phyloP scores from a whole-genome alignment of 2,797 vertebrate species.

The Trematomus bernacchii region DNA sequence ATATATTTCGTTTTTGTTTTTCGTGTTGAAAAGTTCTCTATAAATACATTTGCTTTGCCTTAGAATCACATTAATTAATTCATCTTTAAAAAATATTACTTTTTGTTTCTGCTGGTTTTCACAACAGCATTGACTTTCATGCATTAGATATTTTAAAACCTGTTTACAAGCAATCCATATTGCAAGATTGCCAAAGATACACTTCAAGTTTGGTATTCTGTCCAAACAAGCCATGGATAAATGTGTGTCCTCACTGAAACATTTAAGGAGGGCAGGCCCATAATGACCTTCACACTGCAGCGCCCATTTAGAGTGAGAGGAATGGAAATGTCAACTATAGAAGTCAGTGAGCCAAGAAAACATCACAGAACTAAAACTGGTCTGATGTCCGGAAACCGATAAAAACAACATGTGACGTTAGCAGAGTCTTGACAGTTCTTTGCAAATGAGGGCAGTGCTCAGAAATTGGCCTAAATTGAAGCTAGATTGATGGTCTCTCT shows the following conservation, averaged over 20 bases:
- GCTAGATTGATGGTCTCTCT: slow-evolving; percentile 64
- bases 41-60: too few species aligned
- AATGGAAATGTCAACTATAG: slow-evolving; percentile 68
- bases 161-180: slow-evolving; percentile 1
- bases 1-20: too few species aligned
- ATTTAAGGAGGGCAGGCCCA: slow-evolving; percentile 56
- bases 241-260: slow-evolving; percentile 51
- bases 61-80: neutral
- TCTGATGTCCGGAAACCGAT: slow-evolving; percentile 50
- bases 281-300: slow-evolving; percentile 47
- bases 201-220: slow-evolving; percentile 32
- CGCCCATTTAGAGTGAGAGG: slow-evolving; percentile 48
- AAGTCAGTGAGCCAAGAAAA: slow-evolving; percentile 57
- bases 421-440: slow-evolving; percentile 42
- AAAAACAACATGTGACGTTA: slow-evolving; percentile 58
- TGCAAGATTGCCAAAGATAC: neutral
- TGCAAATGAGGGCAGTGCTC: slow-evolving; percentile 62
- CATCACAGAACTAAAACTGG: slow-evolving; percentile 44
- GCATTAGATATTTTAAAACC: neutral
- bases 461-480: slow-evolving; percentile 68
- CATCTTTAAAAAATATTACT: neutral
- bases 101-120: neutral
- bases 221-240: slow-evolving; percentile 47
- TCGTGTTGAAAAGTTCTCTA: too few species aligned
- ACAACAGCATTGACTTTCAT: slow-evolving; percentile 7